phyloP scores from a whole-genome alignment of 2,113 vertebrate genomes.

The Peromyscus maniculatus region DNA sequence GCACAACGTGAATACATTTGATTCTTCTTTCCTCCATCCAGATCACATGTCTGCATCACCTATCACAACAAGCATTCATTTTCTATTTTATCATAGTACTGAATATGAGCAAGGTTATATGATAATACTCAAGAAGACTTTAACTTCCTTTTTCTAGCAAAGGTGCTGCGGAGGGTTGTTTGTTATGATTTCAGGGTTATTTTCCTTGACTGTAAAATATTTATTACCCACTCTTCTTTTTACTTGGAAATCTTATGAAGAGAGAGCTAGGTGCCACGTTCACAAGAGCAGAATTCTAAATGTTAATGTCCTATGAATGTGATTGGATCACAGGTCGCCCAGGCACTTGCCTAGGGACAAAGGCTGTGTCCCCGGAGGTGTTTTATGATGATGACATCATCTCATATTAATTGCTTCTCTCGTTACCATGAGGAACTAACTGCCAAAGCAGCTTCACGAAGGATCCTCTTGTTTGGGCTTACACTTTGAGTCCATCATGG shows the following conservation, averaged over 20 bases:
- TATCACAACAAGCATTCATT: background rate
- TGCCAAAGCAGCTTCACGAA: background rate
- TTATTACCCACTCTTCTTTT: background rate
- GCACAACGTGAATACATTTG: background rate
- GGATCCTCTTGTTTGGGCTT: background rate
- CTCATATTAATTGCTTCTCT: background rate
- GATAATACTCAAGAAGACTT: background rate
- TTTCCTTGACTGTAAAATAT: background rate
- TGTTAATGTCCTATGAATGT: background rate
- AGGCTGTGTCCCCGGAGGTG: background rate
- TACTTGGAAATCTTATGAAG: background rate
- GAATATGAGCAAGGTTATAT: background rate
- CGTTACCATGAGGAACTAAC: too few relatives aligned
- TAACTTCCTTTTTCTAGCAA: background rate
- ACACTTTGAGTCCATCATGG: background rate
- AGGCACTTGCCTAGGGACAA: background rate
- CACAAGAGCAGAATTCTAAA: background rate
- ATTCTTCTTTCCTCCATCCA: background rate
- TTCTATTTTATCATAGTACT: background rate
- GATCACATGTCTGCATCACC: background rate
- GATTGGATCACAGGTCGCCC: background rate
- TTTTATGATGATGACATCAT: background rate
- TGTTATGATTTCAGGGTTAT: background rate
- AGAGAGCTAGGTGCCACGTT: background rate
- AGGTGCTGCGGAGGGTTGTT: background rate